phyloP scores from a whole-genome alignment of 2,888 invertebrate species.

The Pyrrhia umbra region DNA sequence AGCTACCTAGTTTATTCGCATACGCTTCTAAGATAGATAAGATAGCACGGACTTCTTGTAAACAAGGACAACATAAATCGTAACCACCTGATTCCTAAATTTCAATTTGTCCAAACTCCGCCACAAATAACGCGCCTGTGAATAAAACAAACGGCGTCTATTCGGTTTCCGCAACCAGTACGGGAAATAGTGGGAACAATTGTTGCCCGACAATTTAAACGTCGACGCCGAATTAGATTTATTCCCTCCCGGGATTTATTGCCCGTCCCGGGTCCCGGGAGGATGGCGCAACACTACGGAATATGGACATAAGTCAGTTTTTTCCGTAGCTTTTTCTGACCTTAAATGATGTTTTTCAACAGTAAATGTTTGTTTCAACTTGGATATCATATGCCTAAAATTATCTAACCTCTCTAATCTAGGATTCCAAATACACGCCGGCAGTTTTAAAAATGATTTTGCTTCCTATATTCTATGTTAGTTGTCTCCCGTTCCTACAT shows the following conservation, averaged over 20 bases:
- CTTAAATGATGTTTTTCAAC: conserved; percentile 3
- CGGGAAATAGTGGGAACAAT: conserved; percentile 72
- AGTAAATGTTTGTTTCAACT: background rate
- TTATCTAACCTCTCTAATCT: too few relatives aligned
- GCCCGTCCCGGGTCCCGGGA: conserved; percentile 46
- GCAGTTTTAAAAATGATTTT: too few relatives aligned
- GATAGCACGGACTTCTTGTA: too few relatives aligned
- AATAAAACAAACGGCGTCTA: conserved; percentile 59
- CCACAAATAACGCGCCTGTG: conserved; percentile 51
- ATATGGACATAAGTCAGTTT: conserved; percentile 41
- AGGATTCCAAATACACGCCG: too few relatives aligned
- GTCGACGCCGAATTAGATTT: conserved; percentile 86
- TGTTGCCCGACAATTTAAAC: conserved; percentile 76
- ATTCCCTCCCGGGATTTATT: conserved; percentile 80
- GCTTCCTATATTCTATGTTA: too few relatives aligned
- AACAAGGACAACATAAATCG: conserved; percentile 39
- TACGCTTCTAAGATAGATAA: too few relatives aligned
- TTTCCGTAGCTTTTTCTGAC: conserved; percentile 40
- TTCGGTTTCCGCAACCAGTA: conserved; percentile 51
- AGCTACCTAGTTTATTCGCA: too few relatives aligned
- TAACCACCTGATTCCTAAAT: conserved; percentile 47
- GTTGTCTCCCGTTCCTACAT: too few relatives aligned
- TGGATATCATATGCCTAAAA: too few relatives aligned
- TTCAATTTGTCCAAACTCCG: conserved; percentile 51
- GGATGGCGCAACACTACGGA: conserved; percentile 46